These are phyloP conservation scores for Corythornis madagascariensis DNA, from an alignment of 2,113 vertebrate genomes.

Conservation along the genomic window DNA sequence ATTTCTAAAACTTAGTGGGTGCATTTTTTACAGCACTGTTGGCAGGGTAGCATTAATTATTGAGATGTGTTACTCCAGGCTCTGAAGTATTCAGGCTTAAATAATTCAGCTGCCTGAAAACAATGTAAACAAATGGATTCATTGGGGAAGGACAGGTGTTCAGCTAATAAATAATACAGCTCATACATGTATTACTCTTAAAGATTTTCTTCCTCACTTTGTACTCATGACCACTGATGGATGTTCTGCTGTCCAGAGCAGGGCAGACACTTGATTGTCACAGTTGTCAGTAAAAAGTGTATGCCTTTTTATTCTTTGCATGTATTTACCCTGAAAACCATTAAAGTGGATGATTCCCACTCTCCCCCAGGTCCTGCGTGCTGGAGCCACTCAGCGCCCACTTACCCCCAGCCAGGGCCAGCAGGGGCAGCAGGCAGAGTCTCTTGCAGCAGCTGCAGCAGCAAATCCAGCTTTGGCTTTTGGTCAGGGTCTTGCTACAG, in stretches of 20 bases:
- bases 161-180: neutral
- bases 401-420: constrained; percentile 94
- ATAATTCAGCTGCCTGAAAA: neutral
- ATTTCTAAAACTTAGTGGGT: neutral
- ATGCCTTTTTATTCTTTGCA: neutral
- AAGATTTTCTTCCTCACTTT: neutral
- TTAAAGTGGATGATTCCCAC: neutral
- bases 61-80: neutral
- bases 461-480: constrained; percentile 94
- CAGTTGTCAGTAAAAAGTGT: neutral
- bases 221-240: neutral
- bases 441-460: constrained; percentile 87
- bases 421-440: constrained; percentile 93
- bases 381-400: constrained; percentile 90
- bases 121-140: neutral
- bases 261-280: neutral
- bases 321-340: neutral
- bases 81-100: neutral
- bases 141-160: neutral
- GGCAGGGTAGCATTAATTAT: neutral
- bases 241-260: neutral
- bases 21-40: constrained; percentile 1
- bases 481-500: constrained; percentile 86
- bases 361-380: constrained; percentile 87
- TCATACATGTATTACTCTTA: neutral